These are phyloP conservation scores for Idaea straminata DNA, from an alignment of 2,888 invertebrate genomes.

Conservation along the genomic window DNA sequence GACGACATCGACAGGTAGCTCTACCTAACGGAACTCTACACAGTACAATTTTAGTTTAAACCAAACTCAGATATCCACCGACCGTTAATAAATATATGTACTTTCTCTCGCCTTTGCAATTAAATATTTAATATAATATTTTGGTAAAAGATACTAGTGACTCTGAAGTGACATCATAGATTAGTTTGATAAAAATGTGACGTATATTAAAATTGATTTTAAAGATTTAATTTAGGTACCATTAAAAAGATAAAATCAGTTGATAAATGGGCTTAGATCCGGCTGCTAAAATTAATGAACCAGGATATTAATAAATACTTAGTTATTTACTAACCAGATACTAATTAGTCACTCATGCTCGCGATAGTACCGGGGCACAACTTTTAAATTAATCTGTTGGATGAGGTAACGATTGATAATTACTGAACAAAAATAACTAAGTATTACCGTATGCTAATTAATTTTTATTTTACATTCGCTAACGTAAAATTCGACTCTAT, in stretches of 20 bases:
- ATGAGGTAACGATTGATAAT: slow-evolving; percentile 20
- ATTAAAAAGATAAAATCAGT: background rate
- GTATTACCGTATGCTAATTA: slow-evolving; percentile 3
- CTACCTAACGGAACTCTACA: slow-evolving; percentile 67
- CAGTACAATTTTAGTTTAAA: slow-evolving; percentile 65
- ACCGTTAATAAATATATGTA: slow-evolving; percentile 62
- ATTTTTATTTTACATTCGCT: background rate
- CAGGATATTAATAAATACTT: background rate
- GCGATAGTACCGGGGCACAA: background rate
- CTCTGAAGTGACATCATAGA: background rate
- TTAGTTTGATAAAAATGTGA: background rate
- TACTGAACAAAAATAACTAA: slow-evolving; percentile 10
- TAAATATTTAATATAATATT: slow-evolving; percentile 11
- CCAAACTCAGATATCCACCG: slow-evolving; percentile 49
- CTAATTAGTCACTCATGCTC: background rate
- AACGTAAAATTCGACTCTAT: slow-evolving; percentile 38
- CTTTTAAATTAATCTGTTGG: slow-evolving; percentile 8
- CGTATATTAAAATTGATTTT: slow-evolving; percentile 4
- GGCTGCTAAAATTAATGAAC: background rate
- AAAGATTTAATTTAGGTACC: background rate
- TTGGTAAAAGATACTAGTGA: background rate
- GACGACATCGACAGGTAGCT: slow-evolving; percentile 75
- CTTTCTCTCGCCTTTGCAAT: slow-evolving; percentile 53
- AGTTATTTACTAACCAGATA: background rate
- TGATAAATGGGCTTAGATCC: background rate